These are phyloP conservation scores for Stictocephala bisonia DNA, from an alignment of 2,888 invertebrate species.

Conservation along the genomic window DNA sequence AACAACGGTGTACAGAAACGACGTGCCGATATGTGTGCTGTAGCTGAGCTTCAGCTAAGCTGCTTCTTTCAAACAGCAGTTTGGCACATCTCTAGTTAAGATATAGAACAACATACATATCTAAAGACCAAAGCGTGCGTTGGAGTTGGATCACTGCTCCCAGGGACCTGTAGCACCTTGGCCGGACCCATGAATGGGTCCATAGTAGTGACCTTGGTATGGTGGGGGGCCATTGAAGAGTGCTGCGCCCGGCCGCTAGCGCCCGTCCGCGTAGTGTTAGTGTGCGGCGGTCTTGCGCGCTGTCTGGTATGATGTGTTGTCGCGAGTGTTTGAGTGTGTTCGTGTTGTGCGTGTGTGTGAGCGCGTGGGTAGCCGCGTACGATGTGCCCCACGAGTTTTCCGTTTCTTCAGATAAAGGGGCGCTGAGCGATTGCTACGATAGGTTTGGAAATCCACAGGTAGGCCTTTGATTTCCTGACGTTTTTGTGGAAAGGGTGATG, in stretches of 20 bases:
- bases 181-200: constrained; percentile 22
- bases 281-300: too few species aligned
- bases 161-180: too few species aligned
- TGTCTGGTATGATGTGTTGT: constrained; percentile 5
- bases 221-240: constrained; percentile 14
- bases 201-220: neutral
- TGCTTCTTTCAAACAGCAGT: too few species aligned
- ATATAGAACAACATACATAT: too few species aligned
- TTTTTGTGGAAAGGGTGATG: too few species aligned
- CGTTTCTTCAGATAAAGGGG: neutral
- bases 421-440: constrained; percentile 8
- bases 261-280: neutral
- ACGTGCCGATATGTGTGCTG: too few species aligned
- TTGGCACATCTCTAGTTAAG: too few species aligned
- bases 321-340: neutral
- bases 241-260: neutral
- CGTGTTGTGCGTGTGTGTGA: constrained; percentile 22
- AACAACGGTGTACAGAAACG: too few species aligned
- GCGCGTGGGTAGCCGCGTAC: neutral
- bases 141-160: too few species aligned
- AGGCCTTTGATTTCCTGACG: too few species aligned
- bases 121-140: too few species aligned
- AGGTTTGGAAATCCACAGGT: constrained; percentile 9
- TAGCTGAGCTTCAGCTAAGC: too few species aligned
- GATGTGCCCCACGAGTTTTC: constrained; percentile 20